Conservation (phyloP, 2,797 vertebrate genomes). For the Cyprinella venusta region DNA sequence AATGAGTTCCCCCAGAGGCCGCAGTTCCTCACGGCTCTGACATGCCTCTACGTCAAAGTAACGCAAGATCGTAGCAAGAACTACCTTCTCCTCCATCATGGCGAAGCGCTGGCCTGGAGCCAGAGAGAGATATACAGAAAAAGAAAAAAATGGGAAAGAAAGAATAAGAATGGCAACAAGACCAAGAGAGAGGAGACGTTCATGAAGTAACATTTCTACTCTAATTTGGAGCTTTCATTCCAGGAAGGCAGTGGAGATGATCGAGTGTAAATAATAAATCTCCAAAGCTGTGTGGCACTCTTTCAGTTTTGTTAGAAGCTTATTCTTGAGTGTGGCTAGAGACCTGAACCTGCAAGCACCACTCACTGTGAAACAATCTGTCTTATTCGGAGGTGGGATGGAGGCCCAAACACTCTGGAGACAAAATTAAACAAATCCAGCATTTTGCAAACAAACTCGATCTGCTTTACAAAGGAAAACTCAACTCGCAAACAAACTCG, state of each 20-base stretch:
- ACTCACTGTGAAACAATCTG: conserved; percentile 56
- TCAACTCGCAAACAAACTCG: too few relatives aligned
- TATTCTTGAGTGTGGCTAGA: conserved; percentile 39
- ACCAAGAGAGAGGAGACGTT: background rate
- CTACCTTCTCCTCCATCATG: conserved; percentile 63
- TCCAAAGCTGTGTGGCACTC: conserved; percentile 17
- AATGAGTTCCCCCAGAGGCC: conserved; percentile 77
- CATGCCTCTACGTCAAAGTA: conserved; percentile 77
- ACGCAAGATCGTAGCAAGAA: conserved; percentile 61
- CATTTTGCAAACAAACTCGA: too few relatives aligned
- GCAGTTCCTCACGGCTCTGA: conserved; percentile 78
- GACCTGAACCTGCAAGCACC: conserved; percentile 45
- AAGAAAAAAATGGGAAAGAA: conserved; percentile 13
- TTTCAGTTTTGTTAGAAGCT: conserved; percentile 31
- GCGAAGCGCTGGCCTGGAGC: conserved; percentile 60
- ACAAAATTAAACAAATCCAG: too few relatives aligned
- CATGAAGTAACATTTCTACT: background rate
- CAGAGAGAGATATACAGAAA: conserved; percentile 38
- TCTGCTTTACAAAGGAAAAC: too few relatives aligned
- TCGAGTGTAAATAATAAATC: conserved; percentile 34
- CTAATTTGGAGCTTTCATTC: conserved; percentile 20
- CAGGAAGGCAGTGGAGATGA: conserved; percentile 41
- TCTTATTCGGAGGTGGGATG: conserved; percentile 55
- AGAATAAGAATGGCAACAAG: conserved; percentile 5
- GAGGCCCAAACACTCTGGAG: conserved; percentile 42